phyloP scores from a whole-genome alignment of 2,113 vertebrate species.

The Condylura cristata region DNA sequence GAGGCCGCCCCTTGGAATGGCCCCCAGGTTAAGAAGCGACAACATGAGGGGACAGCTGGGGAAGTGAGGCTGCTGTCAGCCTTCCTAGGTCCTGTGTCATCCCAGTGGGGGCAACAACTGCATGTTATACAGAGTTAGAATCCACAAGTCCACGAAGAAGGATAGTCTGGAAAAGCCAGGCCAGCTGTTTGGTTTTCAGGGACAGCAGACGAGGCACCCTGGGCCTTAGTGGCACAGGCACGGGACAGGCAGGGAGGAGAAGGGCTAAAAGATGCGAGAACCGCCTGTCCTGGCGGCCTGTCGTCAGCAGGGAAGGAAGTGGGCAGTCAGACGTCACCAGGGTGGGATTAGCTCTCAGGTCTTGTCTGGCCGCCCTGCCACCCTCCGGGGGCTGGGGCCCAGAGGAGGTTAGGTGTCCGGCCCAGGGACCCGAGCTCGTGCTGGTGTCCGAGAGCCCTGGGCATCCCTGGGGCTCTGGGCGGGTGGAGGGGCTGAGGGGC shows the following conservation, averaged over 20 bases:
- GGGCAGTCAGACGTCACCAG: background rate
- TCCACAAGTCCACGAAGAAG: background rate
- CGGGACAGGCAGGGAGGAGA: background rate
- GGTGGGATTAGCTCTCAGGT: background rate
- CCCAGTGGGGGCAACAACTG: background rate
- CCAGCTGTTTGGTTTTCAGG: background rate
- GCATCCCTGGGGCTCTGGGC: background rate
- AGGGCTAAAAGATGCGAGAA: background rate
- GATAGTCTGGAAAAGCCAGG: background rate
- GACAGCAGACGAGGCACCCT: background rate
- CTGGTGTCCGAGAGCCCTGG: background rate
- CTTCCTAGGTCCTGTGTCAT: slow-evolving; percentile 15
- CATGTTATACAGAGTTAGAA: background rate
- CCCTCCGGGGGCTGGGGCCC: background rate
- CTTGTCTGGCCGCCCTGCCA: background rate
- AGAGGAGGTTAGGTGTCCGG: background rate
- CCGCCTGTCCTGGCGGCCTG: background rate
- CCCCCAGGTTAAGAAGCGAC: background rate
- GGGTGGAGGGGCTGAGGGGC: background rate
- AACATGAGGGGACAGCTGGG: background rate
- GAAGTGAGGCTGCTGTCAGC: background rate
- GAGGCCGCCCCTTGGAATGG: background rate
- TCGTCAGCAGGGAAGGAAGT: background rate
- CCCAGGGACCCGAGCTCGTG: too few relatives aligned
- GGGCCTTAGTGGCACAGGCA: background rate